phyloP scores from a whole-genome alignment of 2,888 invertebrate genomes.

The Nomada hirtipes region DNA sequence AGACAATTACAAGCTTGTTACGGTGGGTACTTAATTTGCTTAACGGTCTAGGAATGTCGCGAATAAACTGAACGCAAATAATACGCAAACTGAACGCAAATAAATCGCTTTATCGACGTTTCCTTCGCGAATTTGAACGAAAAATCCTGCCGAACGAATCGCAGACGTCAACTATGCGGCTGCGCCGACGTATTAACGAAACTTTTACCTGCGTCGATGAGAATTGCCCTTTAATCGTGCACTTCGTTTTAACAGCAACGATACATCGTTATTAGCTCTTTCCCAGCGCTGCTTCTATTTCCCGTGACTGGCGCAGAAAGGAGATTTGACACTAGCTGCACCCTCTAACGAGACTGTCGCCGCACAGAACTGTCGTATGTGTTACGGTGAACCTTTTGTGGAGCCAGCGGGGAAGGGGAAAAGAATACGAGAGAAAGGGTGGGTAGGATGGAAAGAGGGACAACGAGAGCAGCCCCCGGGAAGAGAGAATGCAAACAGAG shows the following conservation, averaged over 20 bases:
- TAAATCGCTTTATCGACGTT: not conserved
- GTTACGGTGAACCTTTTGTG: constrained; percentile 33
- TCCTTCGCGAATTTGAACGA: not conserved
- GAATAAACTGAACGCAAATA: not conserved
- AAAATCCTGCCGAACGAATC: not conserved
- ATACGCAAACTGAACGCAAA: not conserved
- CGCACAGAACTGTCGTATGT: constrained; percentile 42
- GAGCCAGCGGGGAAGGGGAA: not conserved
- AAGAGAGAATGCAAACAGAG: constrained; percentile 29
- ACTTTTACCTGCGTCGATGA: constrained; percentile 15
- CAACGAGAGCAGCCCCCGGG: not conserved
- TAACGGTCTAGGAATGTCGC: not conserved
- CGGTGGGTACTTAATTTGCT: not conserved
- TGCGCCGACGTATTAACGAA: not conserved
- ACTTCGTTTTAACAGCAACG: constrained; percentile 8
- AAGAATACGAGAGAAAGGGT: constrained; percentile 10
- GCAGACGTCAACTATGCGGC: not conserved
- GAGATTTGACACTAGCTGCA: constrained; percentile 44
- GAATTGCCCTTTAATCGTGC: constrained; percentile 34
- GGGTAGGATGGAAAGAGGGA: not conserved
- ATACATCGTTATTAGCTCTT: constrained; percentile 48
- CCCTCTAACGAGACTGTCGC: constrained; percentile 40
- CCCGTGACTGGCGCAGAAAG: constrained; percentile 19
- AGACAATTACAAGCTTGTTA: not conserved
- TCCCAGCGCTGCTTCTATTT: not conserved